phyloP scores from a whole-genome alignment of 1,140 invertebrate species.

The Colletes gigas region DNA sequence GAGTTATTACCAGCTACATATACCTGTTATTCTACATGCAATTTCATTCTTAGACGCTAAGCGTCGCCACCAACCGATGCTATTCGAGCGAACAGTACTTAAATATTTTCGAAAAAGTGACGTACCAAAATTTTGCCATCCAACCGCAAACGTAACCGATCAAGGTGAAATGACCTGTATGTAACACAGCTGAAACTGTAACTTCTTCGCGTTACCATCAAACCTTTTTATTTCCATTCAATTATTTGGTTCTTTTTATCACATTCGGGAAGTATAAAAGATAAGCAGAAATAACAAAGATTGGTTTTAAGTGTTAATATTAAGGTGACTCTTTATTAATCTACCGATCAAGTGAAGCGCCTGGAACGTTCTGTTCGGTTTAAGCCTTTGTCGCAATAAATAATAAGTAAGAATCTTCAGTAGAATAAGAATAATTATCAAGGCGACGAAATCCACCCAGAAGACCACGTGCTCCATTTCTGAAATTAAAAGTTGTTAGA shows the following conservation, averaged over 20 bases:
- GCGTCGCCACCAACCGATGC: no score
- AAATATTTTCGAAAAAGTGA: no score
- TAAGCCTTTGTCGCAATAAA: conserved; percentile 84
- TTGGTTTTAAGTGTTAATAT: conserved; percentile 55
- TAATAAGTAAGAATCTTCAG: conserved; percentile 85
- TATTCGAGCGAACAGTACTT: no score
- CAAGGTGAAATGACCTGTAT: neutral
- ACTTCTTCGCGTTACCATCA: no score
- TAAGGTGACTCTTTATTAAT: conserved; percentile 84
- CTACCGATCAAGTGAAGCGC: conserved; percentile 83
- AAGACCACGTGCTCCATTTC: conserved; percentile 84
- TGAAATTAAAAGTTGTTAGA: conserved; percentile 36
- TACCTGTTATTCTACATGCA: neutral
- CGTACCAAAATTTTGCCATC: no score
- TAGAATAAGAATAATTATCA: conserved; percentile 82
- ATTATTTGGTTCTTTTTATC: conserved; percentile 1
- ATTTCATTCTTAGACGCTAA: neutral
- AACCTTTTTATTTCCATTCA: neutral
- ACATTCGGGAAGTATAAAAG: neutral
- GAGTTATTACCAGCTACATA: no score
- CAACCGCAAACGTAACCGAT: neutral
- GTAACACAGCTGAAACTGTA: neutral
- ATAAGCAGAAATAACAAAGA: neutral
- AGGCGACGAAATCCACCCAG: conserved; percentile 83
- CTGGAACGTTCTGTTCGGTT: conserved; percentile 85